Evolutionary conservation across 2,888 invertebrate genomes (phyloP).

Genomic region (Epirrhoe tristata): DNA sequence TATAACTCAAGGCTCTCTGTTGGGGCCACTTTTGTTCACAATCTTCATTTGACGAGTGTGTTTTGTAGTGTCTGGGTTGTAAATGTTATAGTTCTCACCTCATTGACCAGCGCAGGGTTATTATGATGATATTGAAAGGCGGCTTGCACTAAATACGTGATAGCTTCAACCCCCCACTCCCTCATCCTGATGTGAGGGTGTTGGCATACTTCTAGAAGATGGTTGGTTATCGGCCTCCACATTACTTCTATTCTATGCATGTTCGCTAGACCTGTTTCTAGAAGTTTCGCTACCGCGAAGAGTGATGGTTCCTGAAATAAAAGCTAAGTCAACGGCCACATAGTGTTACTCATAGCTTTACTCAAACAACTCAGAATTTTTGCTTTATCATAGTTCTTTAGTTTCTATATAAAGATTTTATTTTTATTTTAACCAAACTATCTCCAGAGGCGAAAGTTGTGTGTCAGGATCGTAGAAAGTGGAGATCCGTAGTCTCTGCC

Average conservation of each 20-base stretch:
- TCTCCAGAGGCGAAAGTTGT: too few relatives aligned
- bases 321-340: background rate
- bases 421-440: too few relatives aligned
- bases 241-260: slow-evolving; percentile 96
- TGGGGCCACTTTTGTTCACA: slow-evolving; percentile 3
- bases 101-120: slow-evolving; percentile 93
- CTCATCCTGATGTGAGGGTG: slow-evolving; percentile 98
- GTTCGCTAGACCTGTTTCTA: slow-evolving; percentile 98
- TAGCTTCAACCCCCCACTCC: slow-evolving; percentile 99
- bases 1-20: background rate
- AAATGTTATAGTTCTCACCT: slow-evolving; percentile 79
- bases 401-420: too few relatives aligned
- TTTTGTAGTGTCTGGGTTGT: background rate
- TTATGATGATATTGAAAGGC: slow-evolving; percentile 95
- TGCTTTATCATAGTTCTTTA: too few relatives aligned
- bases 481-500: too few relatives aligned
- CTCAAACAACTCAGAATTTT: too few relatives aligned
- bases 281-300: slow-evolving; percentile 98
- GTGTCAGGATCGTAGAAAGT: too few relatives aligned
- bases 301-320: slow-evolving; percentile 93
- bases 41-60: background rate
- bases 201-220: slow-evolving; percentile 96
- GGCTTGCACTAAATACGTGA: slow-evolving; percentile 96
- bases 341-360: too few relatives aligned
- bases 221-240: slow-evolving; percentile 98